These are phyloP conservation scores for Balearica regulorum DNA, from an alignment of 2,797 vertebrate species.

Conservation along the genomic window DNA sequence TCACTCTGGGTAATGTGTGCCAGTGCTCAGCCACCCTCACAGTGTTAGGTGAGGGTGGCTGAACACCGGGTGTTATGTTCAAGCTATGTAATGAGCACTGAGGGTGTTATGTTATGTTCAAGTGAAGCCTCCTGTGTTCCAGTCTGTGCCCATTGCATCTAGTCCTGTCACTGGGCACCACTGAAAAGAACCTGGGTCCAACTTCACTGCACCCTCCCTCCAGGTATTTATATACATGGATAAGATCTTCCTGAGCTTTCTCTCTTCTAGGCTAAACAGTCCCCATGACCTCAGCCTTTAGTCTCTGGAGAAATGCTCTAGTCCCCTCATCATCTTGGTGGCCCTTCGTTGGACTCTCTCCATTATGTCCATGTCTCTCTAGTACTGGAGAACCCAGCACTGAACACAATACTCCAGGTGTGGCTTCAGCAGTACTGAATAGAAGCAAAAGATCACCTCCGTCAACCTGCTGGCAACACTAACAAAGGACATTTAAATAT, in stretches of 20 bases:
- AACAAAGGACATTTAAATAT: too few species aligned
- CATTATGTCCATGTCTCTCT: neutral
- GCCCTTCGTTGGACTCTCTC: neutral
- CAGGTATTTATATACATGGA: neutral
- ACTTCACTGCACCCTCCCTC: neutral
- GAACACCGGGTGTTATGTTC: too few species aligned
- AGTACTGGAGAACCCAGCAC: neutral
- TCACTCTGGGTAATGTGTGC: neutral
- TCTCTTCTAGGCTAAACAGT: neutral
- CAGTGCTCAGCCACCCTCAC: neutral
- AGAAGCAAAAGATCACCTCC: neutral
- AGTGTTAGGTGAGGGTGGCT: too few species aligned
- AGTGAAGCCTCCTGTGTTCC: neutral
- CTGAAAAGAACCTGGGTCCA: neutral
- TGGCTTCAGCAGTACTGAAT: too few species aligned
- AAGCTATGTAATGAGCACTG: too few species aligned
- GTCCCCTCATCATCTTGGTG: neutral
- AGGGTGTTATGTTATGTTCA: too few species aligned
- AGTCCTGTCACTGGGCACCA: neutral
- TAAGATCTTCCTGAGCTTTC: neutral
- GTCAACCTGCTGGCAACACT: neutral
- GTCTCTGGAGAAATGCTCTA: neutral
- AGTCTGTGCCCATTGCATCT: rapidly evolving
- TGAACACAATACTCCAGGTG: neutral
- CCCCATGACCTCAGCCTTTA: neutral